Conservation (phyloP, 2,888 invertebrate genomes). For the Eutolmus rufibarbis region DNA sequence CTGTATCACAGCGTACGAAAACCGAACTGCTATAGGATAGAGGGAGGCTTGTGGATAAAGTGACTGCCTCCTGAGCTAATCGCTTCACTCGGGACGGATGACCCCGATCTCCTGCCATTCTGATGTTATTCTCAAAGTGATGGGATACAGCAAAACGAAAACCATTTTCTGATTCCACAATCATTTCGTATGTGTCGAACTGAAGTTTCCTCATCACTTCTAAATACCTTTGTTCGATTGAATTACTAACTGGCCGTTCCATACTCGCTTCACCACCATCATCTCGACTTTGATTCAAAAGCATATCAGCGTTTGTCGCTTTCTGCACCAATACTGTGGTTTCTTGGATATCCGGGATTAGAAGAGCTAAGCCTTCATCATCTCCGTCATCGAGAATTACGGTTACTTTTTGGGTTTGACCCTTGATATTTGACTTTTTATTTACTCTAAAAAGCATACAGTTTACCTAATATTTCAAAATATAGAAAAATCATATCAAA, state of each 20-base stretch:
- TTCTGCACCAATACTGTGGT: conserved; percentile 60
- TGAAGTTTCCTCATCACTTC: conserved; percentile 88
- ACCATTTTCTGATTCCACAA: conserved; percentile 78
- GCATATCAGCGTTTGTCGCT: conserved; percentile 58
- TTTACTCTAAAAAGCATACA: conserved; percentile 64
- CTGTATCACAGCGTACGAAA: conserved; percentile 93
- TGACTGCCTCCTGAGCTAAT: conserved; percentile 93
- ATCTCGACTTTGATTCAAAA: conserved; percentile 53
- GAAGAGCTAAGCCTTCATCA: conserved; percentile 85
- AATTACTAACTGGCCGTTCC: conserved; percentile 65
- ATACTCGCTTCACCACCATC: conserved; percentile 53
- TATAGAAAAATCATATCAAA: conserved; percentile 42
- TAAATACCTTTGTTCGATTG: conserved; percentile 80
- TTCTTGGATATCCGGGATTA: conserved; percentile 89
- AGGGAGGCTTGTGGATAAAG: conserved; percentile 89
- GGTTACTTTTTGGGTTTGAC: conserved; percentile 61
- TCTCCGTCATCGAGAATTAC: conserved; percentile 75
- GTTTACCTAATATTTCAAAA: background rate
- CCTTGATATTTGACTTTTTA: conserved; percentile 67
- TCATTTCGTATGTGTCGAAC: conserved; percentile 93
- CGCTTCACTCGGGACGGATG: conserved; percentile 89
- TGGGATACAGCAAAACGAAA: conserved; percentile 87
- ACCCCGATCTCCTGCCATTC: conserved; percentile 84
- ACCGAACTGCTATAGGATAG: conserved; percentile 93
- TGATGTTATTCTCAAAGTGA: conserved; percentile 87